These are phyloP conservation scores for Bufo gargarizans DNA, from an alignment of 2,113 vertebrate species.

Conservation along the genomic window DNA sequence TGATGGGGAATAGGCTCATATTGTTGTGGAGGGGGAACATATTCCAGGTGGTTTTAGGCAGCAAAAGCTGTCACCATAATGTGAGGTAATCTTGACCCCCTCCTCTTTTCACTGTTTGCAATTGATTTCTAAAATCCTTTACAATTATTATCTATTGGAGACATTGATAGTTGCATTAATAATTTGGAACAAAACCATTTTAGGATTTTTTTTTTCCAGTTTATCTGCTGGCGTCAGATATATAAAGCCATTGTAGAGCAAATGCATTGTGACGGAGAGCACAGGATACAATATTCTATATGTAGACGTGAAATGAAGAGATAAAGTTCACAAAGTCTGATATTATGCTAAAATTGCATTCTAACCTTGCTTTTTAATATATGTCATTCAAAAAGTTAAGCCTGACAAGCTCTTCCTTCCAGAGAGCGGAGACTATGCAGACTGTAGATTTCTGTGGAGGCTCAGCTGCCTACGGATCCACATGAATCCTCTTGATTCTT, in stretches of 20 bases:
- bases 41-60: too few relatives aligned
- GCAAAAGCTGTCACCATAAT: too few relatives aligned
- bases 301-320: slow-evolving; percentile 70
- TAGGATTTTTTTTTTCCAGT: not conserved
- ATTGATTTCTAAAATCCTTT: too few relatives aligned
- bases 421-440: slow-evolving; percentile 58
- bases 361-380: slow-evolving; percentile 65
- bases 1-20: too few relatives aligned
- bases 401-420: slow-evolving; percentile 53
- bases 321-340: slow-evolving; percentile 70
- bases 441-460: not conserved
- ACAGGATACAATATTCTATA: slow-evolving; percentile 72
- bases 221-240: slow-evolving; percentile 63
- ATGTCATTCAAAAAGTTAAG: slow-evolving; percentile 69
- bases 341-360: slow-evolving; percentile 69
- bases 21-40: too few relatives aligned
- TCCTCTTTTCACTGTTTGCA: too few relatives aligned
- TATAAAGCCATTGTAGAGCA: slow-evolving; percentile 68
- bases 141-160: too few relatives aligned
- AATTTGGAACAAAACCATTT: too few relatives aligned
- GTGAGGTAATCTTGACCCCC: too few relatives aligned
- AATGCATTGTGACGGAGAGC: slow-evolving; percentile 73
- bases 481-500: not conserved
- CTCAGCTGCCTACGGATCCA: not conserved
- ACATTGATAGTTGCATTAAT: not conserved